Conservation (phyloP, 1,140 invertebrate species). For the Pseudachorutes palmiensis region DNA sequence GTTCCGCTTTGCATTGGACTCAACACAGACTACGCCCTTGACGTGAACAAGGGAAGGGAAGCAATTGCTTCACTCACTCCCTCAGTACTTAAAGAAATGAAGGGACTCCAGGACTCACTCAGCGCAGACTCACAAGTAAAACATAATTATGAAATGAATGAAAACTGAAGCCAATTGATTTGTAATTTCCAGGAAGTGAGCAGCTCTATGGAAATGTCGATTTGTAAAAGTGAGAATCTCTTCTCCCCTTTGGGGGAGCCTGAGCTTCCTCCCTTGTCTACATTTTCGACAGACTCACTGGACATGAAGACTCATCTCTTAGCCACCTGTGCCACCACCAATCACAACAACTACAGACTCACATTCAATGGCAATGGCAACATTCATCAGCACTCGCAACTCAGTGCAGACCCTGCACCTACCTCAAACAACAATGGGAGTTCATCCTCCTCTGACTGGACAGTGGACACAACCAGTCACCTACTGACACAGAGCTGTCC, state of each 20-base stretch:
- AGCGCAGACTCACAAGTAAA: neutral
- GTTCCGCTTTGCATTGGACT: neutral
- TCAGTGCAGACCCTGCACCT: slow-evolving; percentile 1
- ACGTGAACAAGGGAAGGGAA: neutral
- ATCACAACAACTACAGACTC: slow-evolving; percentile 90
- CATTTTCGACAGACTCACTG: slow-evolving; percentile 80
- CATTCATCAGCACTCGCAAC: slow-evolving; percentile 45
- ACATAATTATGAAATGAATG: neutral
- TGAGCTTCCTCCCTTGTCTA: slow-evolving; percentile 53
- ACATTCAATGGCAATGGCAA: slow-evolving; percentile 63
- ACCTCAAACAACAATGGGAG: slow-evolving; percentile 16
- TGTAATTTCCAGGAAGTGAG: slow-evolving; percentile 50
- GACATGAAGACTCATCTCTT: slow-evolving; percentile 75
- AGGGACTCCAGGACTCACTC: neutral
- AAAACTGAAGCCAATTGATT: neutral
- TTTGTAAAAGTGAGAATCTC: slow-evolving; percentile 77
- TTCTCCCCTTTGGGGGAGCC: slow-evolving; percentile 73
- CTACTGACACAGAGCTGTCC: slow-evolving; percentile 35
- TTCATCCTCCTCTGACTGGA: slow-evolving; percentile 19
- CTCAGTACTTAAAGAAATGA: neutral
- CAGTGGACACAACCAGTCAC: slow-evolving; percentile 1
- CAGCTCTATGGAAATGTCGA: slow-evolving; percentile 64
- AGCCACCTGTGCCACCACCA: slow-evolving; percentile 70
- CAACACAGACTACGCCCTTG: slow-evolving; percentile 1
- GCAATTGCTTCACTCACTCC: neutral